Conservation (phyloP, 2,113 vertebrate species). For the Poecile atricapillus region DNA sequence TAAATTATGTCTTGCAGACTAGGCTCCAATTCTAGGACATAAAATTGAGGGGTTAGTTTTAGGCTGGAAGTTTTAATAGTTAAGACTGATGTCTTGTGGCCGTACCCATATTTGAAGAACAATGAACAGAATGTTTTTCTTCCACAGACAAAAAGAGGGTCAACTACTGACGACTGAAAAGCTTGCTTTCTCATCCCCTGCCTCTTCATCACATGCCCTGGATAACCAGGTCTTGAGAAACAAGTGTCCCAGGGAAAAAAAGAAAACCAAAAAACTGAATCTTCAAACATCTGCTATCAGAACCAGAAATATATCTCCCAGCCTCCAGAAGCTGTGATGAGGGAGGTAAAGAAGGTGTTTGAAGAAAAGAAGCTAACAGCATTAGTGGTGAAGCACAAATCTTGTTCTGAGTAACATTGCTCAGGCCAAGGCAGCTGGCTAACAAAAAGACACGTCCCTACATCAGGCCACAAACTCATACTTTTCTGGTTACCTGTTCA, state of each 20-base stretch:
- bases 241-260: neutral
- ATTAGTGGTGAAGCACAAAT: neutral
- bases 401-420: neutral
- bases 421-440: neutral
- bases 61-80: neutral
- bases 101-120: neutral
- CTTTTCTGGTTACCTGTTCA: neutral
- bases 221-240: neutral
- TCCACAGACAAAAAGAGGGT: neutral
- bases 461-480: neutral
- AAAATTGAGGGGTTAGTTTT: neutral
- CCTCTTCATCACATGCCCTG: neutral
- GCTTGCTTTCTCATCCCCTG: neutral
- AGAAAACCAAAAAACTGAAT: neutral
- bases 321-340: neutral
- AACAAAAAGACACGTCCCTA: neutral
- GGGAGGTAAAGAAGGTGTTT: neutral
- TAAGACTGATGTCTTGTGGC: neutral
- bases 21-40: neutral
- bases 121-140: neutral
- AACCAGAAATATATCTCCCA: neutral
- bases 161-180: neutral
- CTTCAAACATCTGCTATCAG: neutral
- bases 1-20: conserved; percentile 39
- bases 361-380: neutral